A percentile compares a stretch with the other conserved stretches of the same genome.
Evolutionary conservation across 2,797 vertebrate genomes (phyloP).

Genomic region (Falco peregrinus): DNA sequence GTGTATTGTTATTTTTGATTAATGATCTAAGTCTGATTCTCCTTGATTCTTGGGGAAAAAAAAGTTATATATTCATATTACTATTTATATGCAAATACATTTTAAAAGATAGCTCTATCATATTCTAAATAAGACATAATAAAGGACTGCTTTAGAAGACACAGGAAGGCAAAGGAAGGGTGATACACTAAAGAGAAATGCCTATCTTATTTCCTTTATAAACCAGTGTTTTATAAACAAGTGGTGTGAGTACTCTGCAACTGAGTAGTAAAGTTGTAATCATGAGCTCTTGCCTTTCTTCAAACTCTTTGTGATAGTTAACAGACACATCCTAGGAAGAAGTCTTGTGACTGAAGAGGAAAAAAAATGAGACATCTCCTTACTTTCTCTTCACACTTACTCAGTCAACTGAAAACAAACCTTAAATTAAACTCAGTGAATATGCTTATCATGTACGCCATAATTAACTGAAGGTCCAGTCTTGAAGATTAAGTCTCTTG

Average conservation of each 20-base stretch:
- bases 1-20: neutral
- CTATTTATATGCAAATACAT: neutral
- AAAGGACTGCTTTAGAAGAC: neutral
- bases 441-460: neutral
- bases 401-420: neutral
- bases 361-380: neutral
- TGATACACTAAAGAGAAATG: neutral
- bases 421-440: neutral
- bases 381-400: neutral
- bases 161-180: neutral
- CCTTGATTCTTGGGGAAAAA: neutral
- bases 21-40: neutral
- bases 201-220: neutral
- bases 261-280: neutral
- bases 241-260: neutral
- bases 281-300: neutral
- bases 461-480: neutral
- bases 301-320: neutral
- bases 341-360: neutral
- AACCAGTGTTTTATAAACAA: neutral
- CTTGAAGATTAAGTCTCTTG: neutral
- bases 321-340: neutral
- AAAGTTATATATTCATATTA: neutral
- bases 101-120: neutral
- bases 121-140: neutral